These are phyloP conservation scores for Lordiphosa mommai DNA, from an alignment of 1,140 invertebrate genomes.

Conservation along the genomic window DNA sequence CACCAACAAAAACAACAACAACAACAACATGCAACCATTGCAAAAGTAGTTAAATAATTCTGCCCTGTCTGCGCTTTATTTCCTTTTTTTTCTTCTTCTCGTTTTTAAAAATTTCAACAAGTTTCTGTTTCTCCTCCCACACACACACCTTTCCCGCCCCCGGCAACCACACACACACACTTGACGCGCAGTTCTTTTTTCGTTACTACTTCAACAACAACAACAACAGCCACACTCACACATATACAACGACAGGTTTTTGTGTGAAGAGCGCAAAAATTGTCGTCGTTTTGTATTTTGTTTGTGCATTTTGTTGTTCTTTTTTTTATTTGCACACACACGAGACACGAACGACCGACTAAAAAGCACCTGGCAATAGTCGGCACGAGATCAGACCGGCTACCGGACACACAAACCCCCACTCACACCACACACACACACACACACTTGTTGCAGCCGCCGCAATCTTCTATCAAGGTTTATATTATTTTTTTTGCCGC, in stretches of 20 bases:
- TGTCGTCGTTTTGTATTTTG: slow-evolving; percentile 39
- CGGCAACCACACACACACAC: slow-evolving; percentile 34
- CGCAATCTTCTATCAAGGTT: slow-evolving; percentile 29
- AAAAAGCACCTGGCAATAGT: slow-evolving; percentile 42
- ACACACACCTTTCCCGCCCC: slow-evolving; percentile 14
- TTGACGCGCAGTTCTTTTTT: slow-evolving; percentile 67
- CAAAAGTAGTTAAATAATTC: slow-evolving; percentile 76
- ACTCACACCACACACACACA: slow-evolving; percentile 28
- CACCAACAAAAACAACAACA: slow-evolving; percentile 26
- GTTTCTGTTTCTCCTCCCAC: slow-evolving; percentile 51
- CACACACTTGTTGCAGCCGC: slow-evolving; percentile 59
- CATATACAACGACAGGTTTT: slow-evolving; percentile 22
- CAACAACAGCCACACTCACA: slow-evolving; percentile 25
- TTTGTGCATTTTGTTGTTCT: slow-evolving; percentile 39
- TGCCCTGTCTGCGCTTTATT: slow-evolving; percentile 76
- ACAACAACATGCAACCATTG: slow-evolving; percentile 71
- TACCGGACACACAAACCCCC: slow-evolving; percentile 16
- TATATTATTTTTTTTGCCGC: slow-evolving; percentile 24
- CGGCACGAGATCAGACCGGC: slow-evolving; percentile 49
- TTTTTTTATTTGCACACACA: slow-evolving; percentile 21
- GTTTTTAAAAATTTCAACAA: slow-evolving; percentile 61
- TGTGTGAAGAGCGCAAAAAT: slow-evolving; percentile 37
- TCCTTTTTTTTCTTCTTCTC: slow-evolving; percentile 65
- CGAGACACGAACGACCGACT: slow-evolving; percentile 5
- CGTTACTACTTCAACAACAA: slow-evolving; percentile 57